Evolutionary conservation across 2,888 invertebrate genomes (phyloP), one percentile per base, ranked within the genome.

Genomic region (Herminia tarsipennalis): DNA sequence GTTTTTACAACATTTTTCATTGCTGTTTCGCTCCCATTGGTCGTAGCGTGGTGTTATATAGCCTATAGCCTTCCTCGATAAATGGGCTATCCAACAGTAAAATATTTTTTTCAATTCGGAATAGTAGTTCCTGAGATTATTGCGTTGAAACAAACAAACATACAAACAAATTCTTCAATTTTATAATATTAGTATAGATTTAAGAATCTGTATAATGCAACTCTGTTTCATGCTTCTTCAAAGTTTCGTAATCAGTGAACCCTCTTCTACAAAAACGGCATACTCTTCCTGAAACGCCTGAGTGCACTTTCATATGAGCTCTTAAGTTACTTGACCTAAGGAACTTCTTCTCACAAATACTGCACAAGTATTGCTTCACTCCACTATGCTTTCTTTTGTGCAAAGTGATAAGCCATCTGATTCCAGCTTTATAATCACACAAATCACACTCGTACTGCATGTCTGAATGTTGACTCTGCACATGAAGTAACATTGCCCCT

Each of bases 271-370:
- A 88, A 42, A 73, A 63, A 2, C 88, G 55, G 27, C 88, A 88
- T 0, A 86, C 86, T 2, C 84, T 63, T 0, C 88, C 88, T 0
- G 73, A 57, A 0, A 54, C 59, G 0, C 88, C 88, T 0, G 81
- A 82, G 40, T 88, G 88, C 0, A 86, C 78, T 39, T 83, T 87
- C 78, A 88, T 83, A 57, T 88, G 88, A 0, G 79, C 73, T 2
- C 86, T 55, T 2, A 88, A 41, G 41, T 88, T 88, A 28, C 93
- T 93, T 4, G 93, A 92, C 24, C 93, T 87, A 0, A 92, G 87
- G 30, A 93, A 92, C 58, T 81, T 82, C 28, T 82, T 88, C 0
- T 88, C 86, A 40, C 94, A 94, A n/a, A 93, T 78, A 24, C 92
- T 92, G 47, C 94, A 94, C 1, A 79, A 76, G 42, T 92, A 93